Base-by-base conservation (phyloP, 2,797 vertebrate genomes). In the Miichthys miiuy region DNA sequence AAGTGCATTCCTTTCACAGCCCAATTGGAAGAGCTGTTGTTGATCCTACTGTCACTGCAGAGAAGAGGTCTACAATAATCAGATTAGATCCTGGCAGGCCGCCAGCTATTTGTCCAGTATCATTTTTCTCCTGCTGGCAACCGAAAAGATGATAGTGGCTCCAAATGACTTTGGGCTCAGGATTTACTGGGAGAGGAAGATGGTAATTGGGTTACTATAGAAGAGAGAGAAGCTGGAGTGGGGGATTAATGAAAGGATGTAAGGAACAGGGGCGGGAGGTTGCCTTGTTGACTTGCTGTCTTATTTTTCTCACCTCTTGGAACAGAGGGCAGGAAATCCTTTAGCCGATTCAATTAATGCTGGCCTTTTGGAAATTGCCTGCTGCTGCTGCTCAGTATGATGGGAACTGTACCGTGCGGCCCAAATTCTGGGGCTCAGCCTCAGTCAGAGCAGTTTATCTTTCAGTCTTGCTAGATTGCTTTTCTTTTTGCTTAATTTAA, bases 1-100 rank as follows among this genome's bases (percentile, higher is more conserved):
- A 82, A 90, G 79, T 87, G 75, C 82, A 80, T 80, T 83, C 70
- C 72, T 88, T 70, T 83, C 65, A 55, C 57, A 30, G 76, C 51
- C 69, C 77, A 78, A 47, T 68, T 79, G 72, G 73, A 84, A 66
- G 69, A 65, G 48, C 75, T 61, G 58, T 73, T 82, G 83, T 87
- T 84, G 80, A 85, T 79, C 75, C 73, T 85, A 41, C 72, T 82
- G 76, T 84, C 69, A 61, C 72, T 68, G 80, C 72, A 51, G 42
- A 69, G 57, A 46, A 85, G 79, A 85, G 74, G 73, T 77, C 75
- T 61, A 68, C 61, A 6, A 41, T 86, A 84, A 93, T 87, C 84
- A 75, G 74, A 85, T 91, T 90, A 86, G 66, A 55, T 50, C 9
- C 61, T 88, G 85, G 89, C 72, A 9, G 50, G 21, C 75, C 2